Evolutionary conservation across 1,140 invertebrate genomes (phyloP).

Genomic region (Latrodectus geometricus): DNA sequence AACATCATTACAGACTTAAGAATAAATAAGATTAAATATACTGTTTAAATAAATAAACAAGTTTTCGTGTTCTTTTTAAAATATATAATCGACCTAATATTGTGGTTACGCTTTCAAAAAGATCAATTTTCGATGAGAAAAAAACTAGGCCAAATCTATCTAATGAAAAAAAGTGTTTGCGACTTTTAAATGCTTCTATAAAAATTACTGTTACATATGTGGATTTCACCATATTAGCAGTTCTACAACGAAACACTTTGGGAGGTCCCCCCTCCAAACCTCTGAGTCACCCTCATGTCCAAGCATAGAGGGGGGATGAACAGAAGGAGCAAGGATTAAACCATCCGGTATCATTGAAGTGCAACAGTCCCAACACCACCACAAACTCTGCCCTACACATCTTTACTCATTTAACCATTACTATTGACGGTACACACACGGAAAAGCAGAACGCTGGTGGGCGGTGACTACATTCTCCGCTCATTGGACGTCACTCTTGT

Average conservation of each 20-base stretch:
- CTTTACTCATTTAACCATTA: constrained; percentile 56
- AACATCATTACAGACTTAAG: too few relatives aligned
- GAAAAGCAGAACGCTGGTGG: constrained; percentile 22
- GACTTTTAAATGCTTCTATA: too few relatives aligned
- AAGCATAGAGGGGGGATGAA: constrained; percentile 12
- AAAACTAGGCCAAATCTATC: too few relatives aligned
- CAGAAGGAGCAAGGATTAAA: constrained; percentile 54
- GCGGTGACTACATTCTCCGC: neutral
- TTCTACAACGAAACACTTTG: neutral
- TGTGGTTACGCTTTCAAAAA: too few relatives aligned
- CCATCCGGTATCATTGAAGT: constrained; percentile 56
- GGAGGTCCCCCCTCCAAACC: neutral
- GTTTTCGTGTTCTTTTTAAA: too few relatives aligned
- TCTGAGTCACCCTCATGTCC: neutral
- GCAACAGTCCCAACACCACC: constrained; percentile 53
- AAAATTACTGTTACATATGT: too few relatives aligned
- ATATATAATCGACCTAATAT: too few relatives aligned
- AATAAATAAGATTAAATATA: too few relatives aligned
- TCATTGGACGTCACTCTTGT: constrained; percentile 14
- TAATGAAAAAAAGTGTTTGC: too few relatives aligned
- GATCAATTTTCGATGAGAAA: too few relatives aligned
- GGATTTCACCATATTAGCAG: too few relatives aligned
- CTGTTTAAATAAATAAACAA: too few relatives aligned
- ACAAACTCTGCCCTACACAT: constrained; percentile 51
- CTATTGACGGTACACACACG: constrained; percentile 26